A percentile compares a stretch with the other conserved stretches of the same genome.
Conservation (phyloP, 2,888 invertebrate genomes). For the Cylloceria caligata region DNA sequence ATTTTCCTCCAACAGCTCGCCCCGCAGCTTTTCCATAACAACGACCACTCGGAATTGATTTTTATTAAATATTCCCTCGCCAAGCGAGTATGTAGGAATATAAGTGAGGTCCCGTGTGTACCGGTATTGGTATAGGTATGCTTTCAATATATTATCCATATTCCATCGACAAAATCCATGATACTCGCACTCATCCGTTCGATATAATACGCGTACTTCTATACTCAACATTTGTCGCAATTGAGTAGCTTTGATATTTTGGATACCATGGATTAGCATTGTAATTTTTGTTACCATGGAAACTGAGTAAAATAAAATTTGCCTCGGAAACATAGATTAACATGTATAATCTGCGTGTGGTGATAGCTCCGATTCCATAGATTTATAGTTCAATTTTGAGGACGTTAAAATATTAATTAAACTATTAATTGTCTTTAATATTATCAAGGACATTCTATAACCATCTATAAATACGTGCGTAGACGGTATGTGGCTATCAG, state of each 20-base stretch:
- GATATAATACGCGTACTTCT: not conserved
- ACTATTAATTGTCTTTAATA: not conserved
- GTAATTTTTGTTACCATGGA: too few relatives aligned
- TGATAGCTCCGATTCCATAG: not conserved
- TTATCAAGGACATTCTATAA: not conserved
- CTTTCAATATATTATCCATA: not conserved
- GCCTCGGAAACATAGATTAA: not conserved
- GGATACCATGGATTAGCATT: too few relatives aligned
- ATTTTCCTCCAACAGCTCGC: slow-evolving; percentile 7
- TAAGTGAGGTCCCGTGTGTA: not conserved
- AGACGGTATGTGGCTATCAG: not conserved
- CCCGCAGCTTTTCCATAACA: slow-evolving; percentile 27
- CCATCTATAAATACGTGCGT: not conserved
- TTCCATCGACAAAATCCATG: not conserved
- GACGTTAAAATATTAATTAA: too few relatives aligned
- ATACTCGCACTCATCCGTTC: too few relatives aligned
- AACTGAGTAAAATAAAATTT: too few relatives aligned
- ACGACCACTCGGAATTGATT: slow-evolving; percentile 39
- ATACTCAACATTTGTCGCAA: not conserved
- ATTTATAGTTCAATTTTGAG: not conserved
- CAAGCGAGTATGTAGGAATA: slow-evolving; percentile 9
- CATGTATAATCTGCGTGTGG: not conserved
- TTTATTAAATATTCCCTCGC: slow-evolving; percentile 31
- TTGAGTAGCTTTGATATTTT: not conserved
- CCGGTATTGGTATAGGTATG: not conserved